phyloP scores from a whole-genome alignment of 2,797 vertebrate genomes.

The Acipenser transmontanus region DNA sequence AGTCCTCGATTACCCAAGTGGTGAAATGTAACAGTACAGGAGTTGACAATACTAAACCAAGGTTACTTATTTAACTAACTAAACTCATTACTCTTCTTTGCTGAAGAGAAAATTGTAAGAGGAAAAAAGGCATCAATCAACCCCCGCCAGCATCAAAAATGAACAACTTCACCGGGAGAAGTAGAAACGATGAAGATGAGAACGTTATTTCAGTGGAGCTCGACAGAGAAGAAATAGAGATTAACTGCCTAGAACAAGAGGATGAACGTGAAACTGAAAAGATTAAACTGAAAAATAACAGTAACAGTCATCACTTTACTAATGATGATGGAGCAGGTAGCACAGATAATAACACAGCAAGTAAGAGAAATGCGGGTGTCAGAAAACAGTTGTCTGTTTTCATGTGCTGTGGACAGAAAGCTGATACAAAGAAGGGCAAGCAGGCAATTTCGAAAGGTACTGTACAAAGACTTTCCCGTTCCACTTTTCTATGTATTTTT shows the following conservation, averaged over 20 bases:
- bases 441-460: conserved; percentile 41
- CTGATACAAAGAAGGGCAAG: conserved; percentile 7
- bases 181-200: conserved; percentile 25
- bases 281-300: conserved; percentile 25
- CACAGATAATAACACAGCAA: conserved; percentile 2
- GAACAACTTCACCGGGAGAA: conserved; percentile 39
- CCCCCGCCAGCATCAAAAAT: conserved; percentile 44
- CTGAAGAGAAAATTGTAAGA: conserved; percentile 8
- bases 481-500: too few species aligned
- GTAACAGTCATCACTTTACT: conserved; percentile 14
- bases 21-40: too few species aligned
- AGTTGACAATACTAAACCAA: conserved; percentile 20
- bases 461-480: background rate
- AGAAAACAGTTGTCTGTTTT: conserved; percentile 17
- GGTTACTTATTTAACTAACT: conserved; percentile 58
- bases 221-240: conserved; percentile 33
- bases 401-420: conserved; percentile 31
- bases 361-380: background rate
- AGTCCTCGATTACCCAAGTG: too few species aligned
- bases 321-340: conserved; percentile 14
- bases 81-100: conserved; percentile 32
- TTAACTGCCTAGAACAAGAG: conserved; percentile 37
- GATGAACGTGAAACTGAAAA: conserved; percentile 33
- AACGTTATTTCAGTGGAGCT: conserved; percentile 34
- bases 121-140: conserved; percentile 49